phyloP scores from a whole-genome alignment of 1,140 invertebrate species.

The Marisa cornuarietis region DNA sequence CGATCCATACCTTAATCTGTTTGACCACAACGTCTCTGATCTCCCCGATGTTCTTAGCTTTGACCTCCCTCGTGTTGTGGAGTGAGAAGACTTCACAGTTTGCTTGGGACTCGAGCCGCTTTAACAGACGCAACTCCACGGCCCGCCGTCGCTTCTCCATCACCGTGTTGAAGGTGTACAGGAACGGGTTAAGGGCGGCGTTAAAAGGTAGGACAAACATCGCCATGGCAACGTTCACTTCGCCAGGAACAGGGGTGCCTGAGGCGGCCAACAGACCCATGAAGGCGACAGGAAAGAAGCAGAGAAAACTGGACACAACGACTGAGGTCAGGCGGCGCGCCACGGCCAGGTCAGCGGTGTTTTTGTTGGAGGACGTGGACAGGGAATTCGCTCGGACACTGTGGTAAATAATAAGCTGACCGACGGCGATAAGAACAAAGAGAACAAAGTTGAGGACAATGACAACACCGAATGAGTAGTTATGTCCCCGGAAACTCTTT shows the following conservation, averaged over 20 bases:
- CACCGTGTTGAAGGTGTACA: conserved; percentile 33
- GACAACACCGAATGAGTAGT: conserved; percentile 34
- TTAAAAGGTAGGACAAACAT: conserved; percentile 41
- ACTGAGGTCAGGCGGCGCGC: conserved; percentile 28
- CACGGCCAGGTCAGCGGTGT: conserved; percentile 17
- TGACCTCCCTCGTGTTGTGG: no score
- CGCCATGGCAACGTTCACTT: conserved; percentile 34
- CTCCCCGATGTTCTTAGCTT: not conserved
- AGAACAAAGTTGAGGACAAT: conserved; percentile 31
- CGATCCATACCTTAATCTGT: not conserved
- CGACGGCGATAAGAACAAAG: conserved; percentile 30
- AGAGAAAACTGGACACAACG: conserved; percentile 24
- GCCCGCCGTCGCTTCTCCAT: not conserved
- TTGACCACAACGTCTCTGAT: not conserved
- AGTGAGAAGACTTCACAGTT: no score
- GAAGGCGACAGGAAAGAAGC: conserved; percentile 14
- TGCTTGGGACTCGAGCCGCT: no score
- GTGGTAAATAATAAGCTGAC: conserved; percentile 33
- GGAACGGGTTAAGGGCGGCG: conserved; percentile 40
- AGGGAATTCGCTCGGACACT: conserved; percentile 16
- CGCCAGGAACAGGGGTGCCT: conserved; percentile 29
- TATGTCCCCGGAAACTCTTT: conserved; percentile 22
- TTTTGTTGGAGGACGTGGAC: conserved; percentile 1
- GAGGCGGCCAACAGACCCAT: conserved; percentile 26
- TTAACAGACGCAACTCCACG: no score